A percentile compares a stretch with the other conserved stretches of the same genome.
phyloP scores from a whole-genome alignment of 2,888 invertebrate species.

The Pollenia labialis region DNA sequence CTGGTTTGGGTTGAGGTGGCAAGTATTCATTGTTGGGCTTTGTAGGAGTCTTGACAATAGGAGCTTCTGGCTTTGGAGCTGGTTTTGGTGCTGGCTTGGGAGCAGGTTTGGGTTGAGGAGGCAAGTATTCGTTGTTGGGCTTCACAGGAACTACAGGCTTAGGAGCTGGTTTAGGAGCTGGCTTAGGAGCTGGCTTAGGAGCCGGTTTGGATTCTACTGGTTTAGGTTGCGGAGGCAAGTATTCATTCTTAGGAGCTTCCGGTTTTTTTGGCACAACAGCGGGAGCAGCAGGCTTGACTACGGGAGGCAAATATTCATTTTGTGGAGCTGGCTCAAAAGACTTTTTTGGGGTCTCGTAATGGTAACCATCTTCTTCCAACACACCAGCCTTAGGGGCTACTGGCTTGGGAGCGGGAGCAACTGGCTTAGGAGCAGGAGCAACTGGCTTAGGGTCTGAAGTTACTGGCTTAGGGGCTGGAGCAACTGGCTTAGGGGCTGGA shows the following conservation, averaged over 20 bases:
- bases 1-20: conserved; percentile 17
- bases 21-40: conserved; percentile 26
- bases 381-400: conserved; percentile 54
- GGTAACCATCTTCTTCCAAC: conserved; percentile 80
- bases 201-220: conserved; percentile 40
- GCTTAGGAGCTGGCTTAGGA: conserved; percentile 55
- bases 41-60: conserved; percentile 6
- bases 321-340: conserved; percentile 35
- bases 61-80: conserved; percentile 49
- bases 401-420: conserved; percentile 26
- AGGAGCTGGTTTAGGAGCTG: conserved; percentile 54
- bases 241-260: conserved; percentile 40
- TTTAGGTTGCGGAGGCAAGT: conserved; percentile 46
- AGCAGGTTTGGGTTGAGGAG: conserved; percentile 62
- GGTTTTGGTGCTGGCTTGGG: conserved; percentile 32
- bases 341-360: conserved; percentile 74
- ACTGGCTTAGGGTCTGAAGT: background rate
- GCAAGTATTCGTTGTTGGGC: conserved; percentile 68
- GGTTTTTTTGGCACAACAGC: conserved; percentile 35
- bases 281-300: conserved; percentile 45
- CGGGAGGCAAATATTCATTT: conserved; percentile 66
- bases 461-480: conserved; percentile 19
- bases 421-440: background rate
- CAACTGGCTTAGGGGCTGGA: conserved; percentile 52
- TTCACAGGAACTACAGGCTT: conserved; percentile 54